A percentile compares a stretch with the other conserved stretches of the same genome.
These are phyloP conservation scores for Cyclina sinensis DNA, from an alignment of 1,140 invertebrate species.

Conservation along the genomic window DNA sequence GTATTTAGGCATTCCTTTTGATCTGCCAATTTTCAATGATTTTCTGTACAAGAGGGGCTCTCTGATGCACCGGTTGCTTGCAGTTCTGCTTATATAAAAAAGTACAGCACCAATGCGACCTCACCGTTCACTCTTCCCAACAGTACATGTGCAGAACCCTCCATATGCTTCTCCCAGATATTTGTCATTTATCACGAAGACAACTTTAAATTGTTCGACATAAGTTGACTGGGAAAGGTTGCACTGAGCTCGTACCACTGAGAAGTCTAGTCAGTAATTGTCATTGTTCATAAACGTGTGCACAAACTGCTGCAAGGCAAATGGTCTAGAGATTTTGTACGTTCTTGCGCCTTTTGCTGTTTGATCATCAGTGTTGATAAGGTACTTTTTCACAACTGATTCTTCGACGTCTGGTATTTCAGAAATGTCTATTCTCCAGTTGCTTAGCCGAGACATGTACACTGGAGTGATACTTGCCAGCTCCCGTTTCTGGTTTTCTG, in stretches of 20 bases:
- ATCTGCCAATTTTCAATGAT: constrained; percentile 34
- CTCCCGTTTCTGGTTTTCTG: neutral
- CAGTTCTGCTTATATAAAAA: neutral
- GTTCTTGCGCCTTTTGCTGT: neutral
- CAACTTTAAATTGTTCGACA: constrained; percentile 14
- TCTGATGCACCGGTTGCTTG: neutral
- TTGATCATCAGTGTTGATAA: neutral
- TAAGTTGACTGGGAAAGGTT: constrained; percentile 36
- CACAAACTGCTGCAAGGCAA: constrained; percentile 27
- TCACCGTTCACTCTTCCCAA: constrained; percentile 4
- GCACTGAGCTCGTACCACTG: neutral
- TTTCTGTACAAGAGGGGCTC: neutral
- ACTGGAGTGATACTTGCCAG: neutral
- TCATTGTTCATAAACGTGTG: constrained; percentile 8
- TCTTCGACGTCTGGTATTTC: constrained; percentile 37
- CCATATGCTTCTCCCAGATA: constrained; percentile 12
- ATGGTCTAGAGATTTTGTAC: constrained; percentile 20
- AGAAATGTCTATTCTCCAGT: constrained; percentile 4
- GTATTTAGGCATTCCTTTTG: constrained; percentile 2
- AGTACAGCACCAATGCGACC: constrained; percentile 35
- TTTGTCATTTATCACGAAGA: constrained; percentile 16
- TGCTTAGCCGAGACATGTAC: constrained; percentile 3
- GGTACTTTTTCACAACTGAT: constrained; percentile 18
- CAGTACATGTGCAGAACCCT: constrained; percentile 47
- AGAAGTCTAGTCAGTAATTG: neutral